Base-by-base conservation (phyloP, 2,888 invertebrate genomes). In the Spisula subtruncata region DNA sequence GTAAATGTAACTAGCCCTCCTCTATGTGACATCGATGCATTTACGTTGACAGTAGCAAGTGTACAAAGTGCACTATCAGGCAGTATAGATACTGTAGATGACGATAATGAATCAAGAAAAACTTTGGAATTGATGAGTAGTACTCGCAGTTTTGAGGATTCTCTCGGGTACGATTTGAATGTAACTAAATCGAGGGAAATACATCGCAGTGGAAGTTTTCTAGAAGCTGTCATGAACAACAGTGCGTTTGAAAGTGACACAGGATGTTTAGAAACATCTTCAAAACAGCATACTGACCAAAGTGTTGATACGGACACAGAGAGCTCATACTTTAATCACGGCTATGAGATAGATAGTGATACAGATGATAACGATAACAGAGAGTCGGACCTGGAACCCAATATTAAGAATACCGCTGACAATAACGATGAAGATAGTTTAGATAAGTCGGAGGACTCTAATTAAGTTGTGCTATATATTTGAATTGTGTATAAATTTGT, bases 41-140 rank as follows among this genome's bases (percentile, higher is more conserved):
- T 84, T 51, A 89, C 82, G 16, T 54, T 89, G 18, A 81, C 82
- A 32, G 25, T 82, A 16, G 54, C 89, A 4, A 85, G 85, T 25
- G 89, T 85, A 56, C 71, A 41, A 18, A 85, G 66, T 79, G n/a
- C 29, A 25, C 5, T 25, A 66, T 66, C 20, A 10, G 60, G 60
- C 25, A 66, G 60, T 66, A n/a, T n/a, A 25, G 25, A 66, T 6
- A 66, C 20, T 12, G 5, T 66, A 25, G 25, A 25, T 25, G 25
- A 25, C 20, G 60, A 66, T 66, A n/a, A 66, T 25, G 60, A 66
- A n/a, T 75, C 75, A 0, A 35, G 16, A 32, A 32, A 32, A 75
- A 4, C 75, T 66, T 66, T 35, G 75, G 14, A 75, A 35, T 32
- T 75, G 25, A 32, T 35, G 35, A 75, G 75, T 35, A 75, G 35